Percentiles rank a stretch among this genome's conserved stretches.
Conservation (phyloP, 1,140 invertebrate genomes). For the Alviniconcha marisindica region DNA sequence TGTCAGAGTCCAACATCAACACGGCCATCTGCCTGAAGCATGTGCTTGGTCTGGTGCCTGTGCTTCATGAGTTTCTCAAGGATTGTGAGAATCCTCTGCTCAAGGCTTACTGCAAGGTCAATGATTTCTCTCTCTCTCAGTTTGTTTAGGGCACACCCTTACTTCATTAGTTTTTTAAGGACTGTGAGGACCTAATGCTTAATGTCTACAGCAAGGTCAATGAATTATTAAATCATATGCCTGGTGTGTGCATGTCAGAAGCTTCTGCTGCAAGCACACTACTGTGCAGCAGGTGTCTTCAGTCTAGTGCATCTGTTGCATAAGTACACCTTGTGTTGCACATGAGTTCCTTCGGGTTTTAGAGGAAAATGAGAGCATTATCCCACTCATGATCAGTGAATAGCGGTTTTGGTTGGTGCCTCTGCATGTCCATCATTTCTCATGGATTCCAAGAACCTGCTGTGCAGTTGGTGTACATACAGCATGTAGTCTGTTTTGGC, state of each 20-base stretch:
- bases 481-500: too few species aligned
- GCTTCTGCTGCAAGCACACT: too few species aligned
- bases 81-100: slow-evolving; percentile 81
- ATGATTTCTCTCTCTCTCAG: background rate
- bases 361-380: too few species aligned
- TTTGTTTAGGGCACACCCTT: background rate
- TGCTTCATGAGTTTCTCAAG: slow-evolving; percentile 81
- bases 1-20: slow-evolving; percentile 85
- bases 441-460: too few species aligned
- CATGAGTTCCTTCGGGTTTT: too few species aligned
- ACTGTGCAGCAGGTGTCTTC: too few species aligned
- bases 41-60: slow-evolving; percentile 84
- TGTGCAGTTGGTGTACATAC: too few species aligned
- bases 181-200: background rate
- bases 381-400: too few species aligned
- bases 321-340: too few species aligned
- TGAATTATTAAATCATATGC: background rate
- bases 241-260: background rate
- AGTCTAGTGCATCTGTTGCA: too few species aligned
- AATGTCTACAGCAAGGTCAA: background rate
- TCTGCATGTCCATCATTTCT: too few species aligned
- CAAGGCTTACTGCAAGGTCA: slow-evolving; percentile 80
- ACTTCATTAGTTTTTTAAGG: background rate
- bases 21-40: slow-evolving; percentile 88
- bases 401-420: too few species aligned